Evolutionary conservation across 2,113 vertebrate genomes (phyloP).

Genomic region (Gadus macrocephalus): DNA sequence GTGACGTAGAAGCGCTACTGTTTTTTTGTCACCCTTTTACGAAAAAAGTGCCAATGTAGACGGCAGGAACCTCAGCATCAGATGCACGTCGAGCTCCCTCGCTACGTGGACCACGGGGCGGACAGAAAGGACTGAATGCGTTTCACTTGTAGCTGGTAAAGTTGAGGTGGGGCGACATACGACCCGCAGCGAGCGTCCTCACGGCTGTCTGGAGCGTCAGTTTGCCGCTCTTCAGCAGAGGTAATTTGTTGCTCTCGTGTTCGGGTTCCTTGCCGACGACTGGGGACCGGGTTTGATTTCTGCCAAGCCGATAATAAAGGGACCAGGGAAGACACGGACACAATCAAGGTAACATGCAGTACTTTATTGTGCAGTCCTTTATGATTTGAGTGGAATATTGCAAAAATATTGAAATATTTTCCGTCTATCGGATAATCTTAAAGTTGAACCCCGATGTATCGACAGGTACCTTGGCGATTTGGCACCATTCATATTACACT

Average conservation of each 20-base stretch:
- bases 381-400: neutral
- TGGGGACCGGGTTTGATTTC: slow-evolving; percentile 16
- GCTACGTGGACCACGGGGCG: too few species aligned
- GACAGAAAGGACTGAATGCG: slow-evolving; percentile 20
- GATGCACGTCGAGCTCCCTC: neutral
- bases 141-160: slow-evolving; percentile 37
- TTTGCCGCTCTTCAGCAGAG: slow-evolving; percentile 22
- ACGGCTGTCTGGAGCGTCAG: slow-evolving; percentile 42
- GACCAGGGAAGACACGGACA: slow-evolving; percentile 26
- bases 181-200: slow-evolving; percentile 40
- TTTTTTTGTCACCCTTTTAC: slow-evolving; percentile 37
- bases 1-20: slow-evolving; percentile 19
- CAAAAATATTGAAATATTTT: too few species aligned
- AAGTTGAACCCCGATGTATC: too few species aligned
- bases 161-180: slow-evolving; percentile 41
- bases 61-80: slow-evolving; percentile 21
- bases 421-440: too few species aligned
- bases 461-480: neutral
- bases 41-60: slow-evolving; percentile 44
- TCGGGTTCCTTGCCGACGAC: slow-evolving; percentile 26
- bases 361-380: slow-evolving; percentile 10
- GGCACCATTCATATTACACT: neutral
- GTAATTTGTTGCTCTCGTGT: slow-evolving; percentile 52
- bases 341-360: slow-evolving; percentile 53
- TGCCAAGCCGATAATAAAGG: slow-evolving; percentile 14